Evolutionary conservation across 2,888 invertebrate genomes (phyloP).

Genomic region (Polydrusus tereticollis): DNA sequence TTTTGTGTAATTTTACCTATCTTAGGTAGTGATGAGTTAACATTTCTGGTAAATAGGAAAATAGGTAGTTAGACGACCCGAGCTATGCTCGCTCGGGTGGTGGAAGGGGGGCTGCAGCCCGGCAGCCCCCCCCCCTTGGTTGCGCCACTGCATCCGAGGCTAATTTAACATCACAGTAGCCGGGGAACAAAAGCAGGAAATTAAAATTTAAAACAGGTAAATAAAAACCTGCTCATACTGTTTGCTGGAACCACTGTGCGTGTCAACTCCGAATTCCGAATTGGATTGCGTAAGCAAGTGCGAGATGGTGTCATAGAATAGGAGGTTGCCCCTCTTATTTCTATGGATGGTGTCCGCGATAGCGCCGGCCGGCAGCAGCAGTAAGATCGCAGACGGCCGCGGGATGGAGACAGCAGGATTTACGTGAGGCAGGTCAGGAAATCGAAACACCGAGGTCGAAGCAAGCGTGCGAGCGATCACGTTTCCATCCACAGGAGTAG

Average conservation of each 20-base stretch:
- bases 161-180: neutral
- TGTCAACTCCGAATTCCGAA: neutral
- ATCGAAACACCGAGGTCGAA: slow-evolving; percentile 5
- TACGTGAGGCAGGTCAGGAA: slow-evolving; percentile 27
- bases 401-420: slow-evolving; percentile 7
- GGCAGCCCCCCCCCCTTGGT: too few relatives aligned
- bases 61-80: too few relatives aligned
- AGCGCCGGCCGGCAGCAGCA: neutral
- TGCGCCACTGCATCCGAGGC: neutral
- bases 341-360: neutral
- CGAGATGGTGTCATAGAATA: neutral
- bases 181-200: neutral
- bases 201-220: neutral
- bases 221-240: slow-evolving; percentile 3
- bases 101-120: too few relatives aligned
- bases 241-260: neutral
- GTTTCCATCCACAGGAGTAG: neutral
- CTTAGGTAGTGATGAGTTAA: too few relatives aligned
- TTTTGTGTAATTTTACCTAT: too few relatives aligned
- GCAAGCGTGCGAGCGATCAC: neutral
- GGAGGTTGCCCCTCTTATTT: too few relatives aligned
- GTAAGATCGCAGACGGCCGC: slow-evolving; percentile 8
- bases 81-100: too few relatives aligned
- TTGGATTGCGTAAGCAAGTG: slow-evolving; percentile 12
- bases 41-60: too few relatives aligned